These are phyloP conservation scores for Rotaria sp. DNA, from an alignment of 2,888 invertebrate species.

Conservation along the genomic window DNA sequence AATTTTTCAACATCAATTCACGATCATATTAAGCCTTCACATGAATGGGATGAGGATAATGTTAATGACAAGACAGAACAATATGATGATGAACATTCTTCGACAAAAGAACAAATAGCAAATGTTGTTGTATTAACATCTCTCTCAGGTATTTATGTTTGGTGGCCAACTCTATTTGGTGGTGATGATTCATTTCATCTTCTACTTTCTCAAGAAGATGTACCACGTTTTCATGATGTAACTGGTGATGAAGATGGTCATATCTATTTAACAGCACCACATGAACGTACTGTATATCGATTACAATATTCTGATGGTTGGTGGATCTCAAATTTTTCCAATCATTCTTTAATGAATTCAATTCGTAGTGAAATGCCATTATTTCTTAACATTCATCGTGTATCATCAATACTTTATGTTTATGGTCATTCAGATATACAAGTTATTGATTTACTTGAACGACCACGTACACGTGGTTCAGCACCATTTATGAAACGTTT, in stretches of 20 bases:
- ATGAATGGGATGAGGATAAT: neutral
- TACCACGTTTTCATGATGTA: conserved; percentile 19
- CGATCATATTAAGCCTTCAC: neutral
- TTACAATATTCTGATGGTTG: conserved; percentile 21
- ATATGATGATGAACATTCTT: neutral
- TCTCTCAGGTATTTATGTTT: conserved; percentile 16
- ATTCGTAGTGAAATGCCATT: conserved; percentile 23
- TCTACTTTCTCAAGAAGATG: neutral
- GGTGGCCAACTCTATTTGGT: conserved; percentile 27
- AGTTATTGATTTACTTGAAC: neutral
- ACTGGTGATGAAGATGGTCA: conserved; percentile 5
- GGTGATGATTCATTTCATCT: conserved; percentile 25
- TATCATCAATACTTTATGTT: conserved; percentile 8
- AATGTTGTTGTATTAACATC: neutral
- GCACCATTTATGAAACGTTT: conserved; percentile 28
- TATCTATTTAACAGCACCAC: conserved; percentile 29
- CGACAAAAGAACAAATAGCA: neutral
- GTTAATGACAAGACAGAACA: neutral
- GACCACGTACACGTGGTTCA: conserved; percentile 21
- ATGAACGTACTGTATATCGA: conserved; percentile 27
- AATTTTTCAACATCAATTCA: neutral
- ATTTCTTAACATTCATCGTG: conserved; percentile 5
- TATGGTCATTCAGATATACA: conserved; percentile 26
- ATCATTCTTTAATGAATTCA: neutral
- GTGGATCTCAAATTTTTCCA: neutral